Evolutionary conservation across 2,113 vertebrate species (phyloP), one percentile per base, ranked within the genome.

Genomic region (Platysternon megacephalum): DNA sequence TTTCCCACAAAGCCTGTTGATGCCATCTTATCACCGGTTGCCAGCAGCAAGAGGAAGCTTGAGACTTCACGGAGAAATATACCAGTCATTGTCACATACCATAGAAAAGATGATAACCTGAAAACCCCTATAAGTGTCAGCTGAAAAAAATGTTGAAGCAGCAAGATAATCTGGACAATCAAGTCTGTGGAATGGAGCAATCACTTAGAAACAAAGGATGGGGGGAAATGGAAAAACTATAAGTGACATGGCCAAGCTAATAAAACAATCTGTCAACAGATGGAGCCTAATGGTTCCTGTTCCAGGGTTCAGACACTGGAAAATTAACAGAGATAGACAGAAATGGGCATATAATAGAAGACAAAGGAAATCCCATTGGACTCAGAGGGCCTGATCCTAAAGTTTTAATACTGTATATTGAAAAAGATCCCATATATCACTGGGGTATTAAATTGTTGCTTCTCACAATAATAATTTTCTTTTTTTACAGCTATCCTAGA

Each of bases 151-250:
- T 72, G 93, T 78, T 93, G 96, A 58, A 88, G 88, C 1, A 32
- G 89, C 95, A 2, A 5, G 93, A 68, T 79, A 65, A 79, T 95
- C 97, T 85, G 85, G 97, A 85, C 52, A 35, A 88, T 85, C 91
- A 8, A 21, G 95, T 91, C 89, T 93, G 84, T 44, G 79, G 80
- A 72, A 87, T 52, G 90, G 79, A 95, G 86, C 85, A 91, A 92
- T 0, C 1, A 61, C 88, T 68, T 1, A 91, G 79, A 90, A 93
- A 88, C 79, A 84, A 61, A 89, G 79, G 86, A 86, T 93, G 88
- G 87, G 84, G 85, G 93, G 81, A 93, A 42, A n/a, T 51, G 46
- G 49, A 35, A n/a, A 81, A 52, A 52, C 11, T 3, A 4, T 16
- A 74, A 0, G 0, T 42, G 84, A 56, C 72, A 65, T 58, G 55